Conservation (phyloP, 2,113 vertebrate genomes). For the Orientallactaga bullata region DNA sequence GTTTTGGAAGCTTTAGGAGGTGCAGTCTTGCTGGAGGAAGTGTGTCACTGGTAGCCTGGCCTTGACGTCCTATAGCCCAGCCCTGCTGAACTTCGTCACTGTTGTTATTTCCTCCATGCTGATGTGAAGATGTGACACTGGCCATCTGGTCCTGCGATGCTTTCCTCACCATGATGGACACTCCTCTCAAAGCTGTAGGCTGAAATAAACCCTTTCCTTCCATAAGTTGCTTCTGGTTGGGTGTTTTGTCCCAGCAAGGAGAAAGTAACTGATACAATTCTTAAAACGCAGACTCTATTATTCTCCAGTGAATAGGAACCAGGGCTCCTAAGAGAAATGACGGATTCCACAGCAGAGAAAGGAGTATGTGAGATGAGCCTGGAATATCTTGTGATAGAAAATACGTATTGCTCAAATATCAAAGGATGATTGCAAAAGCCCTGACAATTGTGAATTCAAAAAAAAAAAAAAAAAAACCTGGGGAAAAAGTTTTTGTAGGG, state of each 20-base stretch:
- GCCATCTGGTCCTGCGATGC: too few species aligned
- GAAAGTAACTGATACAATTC: not conserved
- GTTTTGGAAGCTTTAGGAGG: too few species aligned
- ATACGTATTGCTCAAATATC: not conserved
- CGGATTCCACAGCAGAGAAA: not conserved
- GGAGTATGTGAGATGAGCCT: not conserved
- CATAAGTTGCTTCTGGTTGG: too few species aligned
- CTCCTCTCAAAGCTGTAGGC: too few species aligned
- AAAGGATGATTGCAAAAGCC: not conserved
- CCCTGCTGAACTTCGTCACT: too few species aligned
- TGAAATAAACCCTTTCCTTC: too few species aligned
- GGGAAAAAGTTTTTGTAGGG: not conserved
- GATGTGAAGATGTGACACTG: too few species aligned
- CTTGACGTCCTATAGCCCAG: too few species aligned
- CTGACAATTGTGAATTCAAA: not conserved
- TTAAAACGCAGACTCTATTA: not conserved
- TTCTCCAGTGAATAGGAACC: not conserved
- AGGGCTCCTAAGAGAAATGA: not conserved
- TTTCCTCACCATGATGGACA: too few species aligned
- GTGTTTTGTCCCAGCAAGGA: not conserved
- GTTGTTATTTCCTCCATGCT: too few species aligned
- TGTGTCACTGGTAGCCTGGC: too few species aligned
- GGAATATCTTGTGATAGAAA: not conserved
- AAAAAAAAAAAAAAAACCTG: not conserved
- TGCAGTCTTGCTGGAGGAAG: too few species aligned